Evolutionary conservation across 2,888 invertebrate genomes (phyloP), one percentile per base, ranked within the genome.

Genomic region (Eristalis pertinax): DNA sequence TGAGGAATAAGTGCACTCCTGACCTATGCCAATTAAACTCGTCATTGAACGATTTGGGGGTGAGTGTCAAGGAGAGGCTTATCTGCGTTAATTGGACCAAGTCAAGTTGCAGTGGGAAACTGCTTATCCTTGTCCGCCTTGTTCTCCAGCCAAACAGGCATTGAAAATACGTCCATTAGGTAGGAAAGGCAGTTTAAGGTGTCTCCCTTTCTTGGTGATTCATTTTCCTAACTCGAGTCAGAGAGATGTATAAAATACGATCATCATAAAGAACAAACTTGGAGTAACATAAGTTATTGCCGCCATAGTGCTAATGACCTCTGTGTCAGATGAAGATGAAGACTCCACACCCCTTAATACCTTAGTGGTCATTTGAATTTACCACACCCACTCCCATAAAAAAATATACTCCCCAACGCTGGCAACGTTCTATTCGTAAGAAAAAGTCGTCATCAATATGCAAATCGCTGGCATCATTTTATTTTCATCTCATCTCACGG

Each of bases 11-110:
- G 50, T 38, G 41, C 68, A 29, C 29, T 19, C 29, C 7, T 70
- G 41, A n/a, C 24, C 24, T 19, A 19, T 38, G 50, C 78, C 70
- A 70, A 69, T 78, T 78, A 70, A 78, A 35, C 11, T 4, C 43
- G 8, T 24, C 24, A 56, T 10, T 62, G n/a, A 29, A 69, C 13
- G 26, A 26, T 35, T 58, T 24, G 5, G 13, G 26, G 35, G 8
- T 24, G 32, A 38, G 58, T 56, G 58, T 65, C 65, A 65, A 58
- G 58, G 74, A 4, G 13, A n/a, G 11, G 35, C 11, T n/a, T 5
- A n/a, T 62, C 19, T 26, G 13, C 26, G 5, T 38, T 62, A 62
- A 29, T 62, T 72, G 60, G 24, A 38, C 35, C 35, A n/a, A n/a
- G 7, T 35, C 7, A 35, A 8, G 35, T 35, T 2, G 35, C 3